Evolutionary conservation across 2,113 vertebrate genomes (phyloP), one percentile per base, ranked within the genome.

Genomic region (Nesogale talazaci): DNA sequence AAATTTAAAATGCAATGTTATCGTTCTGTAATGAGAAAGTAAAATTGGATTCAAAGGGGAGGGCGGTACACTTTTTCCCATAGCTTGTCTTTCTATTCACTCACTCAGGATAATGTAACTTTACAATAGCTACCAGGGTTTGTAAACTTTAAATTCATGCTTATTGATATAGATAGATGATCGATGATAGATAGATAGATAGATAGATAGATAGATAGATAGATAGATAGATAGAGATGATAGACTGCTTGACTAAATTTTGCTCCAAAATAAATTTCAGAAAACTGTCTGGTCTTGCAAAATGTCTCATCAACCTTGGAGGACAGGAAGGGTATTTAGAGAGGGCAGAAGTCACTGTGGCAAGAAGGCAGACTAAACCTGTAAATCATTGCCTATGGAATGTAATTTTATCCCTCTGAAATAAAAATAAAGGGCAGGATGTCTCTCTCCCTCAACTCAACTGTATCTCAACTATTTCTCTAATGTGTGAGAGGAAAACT

Each of bases 1-100:
- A 93, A 65, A 56, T 72, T n/a, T 46, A 94, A 91, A 70, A 67
- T 61, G 36, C 56, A 79, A 91, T 70, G 19, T 36, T 34, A 23
- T 6, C 42, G 40, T 46, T 89, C 59, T 81, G 67, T 36, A 80
- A 42, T 59, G 92, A 87, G 42, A 67, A 88, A 80, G 81, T 2
- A 77, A 82, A 87, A 6, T 10, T n/a, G 92, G 16, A 22, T 52
- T 25, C 14, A 72, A 36, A 6, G 23, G 6, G 40, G 29, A 11
- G 69, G 3, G 87, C 5, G 25, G 3, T 22, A 57, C 29, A 83
- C 17, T 29, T 46, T 82, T 65, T 46, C 46, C 59, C 31, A 46
- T 23, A 69, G 19, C 25, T 61, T 81, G 56, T 17, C 10, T 14
- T 77, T 74, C 23, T 27, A 0, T 72, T 74, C 56, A 12, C 56